Evolutionary conservation across 2,888 invertebrate genomes (phyloP).

Genomic region (Rhodophaea formosa): DNA sequence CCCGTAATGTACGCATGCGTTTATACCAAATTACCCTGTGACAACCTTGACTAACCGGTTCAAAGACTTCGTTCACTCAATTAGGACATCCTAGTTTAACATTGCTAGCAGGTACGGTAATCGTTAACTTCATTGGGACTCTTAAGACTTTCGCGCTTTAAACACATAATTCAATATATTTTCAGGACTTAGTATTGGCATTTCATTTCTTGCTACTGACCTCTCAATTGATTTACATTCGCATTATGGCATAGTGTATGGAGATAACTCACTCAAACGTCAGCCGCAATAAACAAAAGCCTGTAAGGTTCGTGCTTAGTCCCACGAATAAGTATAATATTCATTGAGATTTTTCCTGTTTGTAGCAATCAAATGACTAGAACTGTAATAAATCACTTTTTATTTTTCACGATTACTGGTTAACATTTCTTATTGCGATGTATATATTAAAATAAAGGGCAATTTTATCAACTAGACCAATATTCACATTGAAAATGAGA

Average conservation of each 20-base stretch:
- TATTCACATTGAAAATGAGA: neutral
- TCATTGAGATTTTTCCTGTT: conserved; percentile 30
- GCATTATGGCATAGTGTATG: too few species aligned
- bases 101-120: conserved; percentile 1
- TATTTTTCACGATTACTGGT: conserved; percentile 2
- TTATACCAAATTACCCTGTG: conserved; percentile 60
- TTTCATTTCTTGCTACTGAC: too few species aligned
- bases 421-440: neutral
- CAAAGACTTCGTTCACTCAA: conserved; percentile 26
- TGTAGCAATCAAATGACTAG: conserved; percentile 70
- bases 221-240: too few species aligned
- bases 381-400: conserved; percentile 42
- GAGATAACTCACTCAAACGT: too few species aligned
- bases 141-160: conserved; percentile 6
- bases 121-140: neutral
- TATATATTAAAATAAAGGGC: neutral
- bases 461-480: neutral
- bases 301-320: too few species aligned
- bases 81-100: conserved; percentile 6
- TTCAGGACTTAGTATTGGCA: too few species aligned
- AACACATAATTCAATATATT: too few species aligned
- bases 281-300: too few species aligned
- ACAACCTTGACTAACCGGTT: conserved; percentile 58
- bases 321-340: neutral
- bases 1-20: conserved; percentile 28